Evolutionary conservation across 1,140 invertebrate species (phyloP), one percentile per base, ranked within the genome.

Genomic region (Agrilus planipennis): DNA sequence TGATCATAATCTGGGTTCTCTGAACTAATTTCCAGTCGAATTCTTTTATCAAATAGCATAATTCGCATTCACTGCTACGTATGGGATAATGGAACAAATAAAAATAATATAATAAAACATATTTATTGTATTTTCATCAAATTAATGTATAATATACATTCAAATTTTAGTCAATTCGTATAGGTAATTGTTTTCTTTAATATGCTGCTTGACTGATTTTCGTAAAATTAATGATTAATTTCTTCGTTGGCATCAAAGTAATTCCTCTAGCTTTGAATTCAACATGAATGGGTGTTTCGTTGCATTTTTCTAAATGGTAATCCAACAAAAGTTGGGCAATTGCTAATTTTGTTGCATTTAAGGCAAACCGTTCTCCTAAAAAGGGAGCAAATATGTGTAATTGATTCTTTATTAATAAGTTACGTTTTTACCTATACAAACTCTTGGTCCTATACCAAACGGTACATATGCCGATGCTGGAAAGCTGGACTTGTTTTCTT

Each of bases 331-430:
- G 37, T n/a, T 45, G 16, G 1, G 39, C 37, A 10, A 57, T 22
- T 18, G 47, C 49, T 15, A 49, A 16, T 35, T 55, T 55, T 4
- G 41, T 50, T 21, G 39, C 39, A 18, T 55, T 34, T 19, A 53
- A 29, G 6, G 51, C 54, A 39, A 57, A 55, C 21, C 47, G 29
- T 42, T 46, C 46, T 18, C 51, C 54, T 57, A 37, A 25, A 50
- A 49, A 2, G 14, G 49, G 7, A 39, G 12, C 12, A 9, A 14
- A 5, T 31, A 10, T 10, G 7, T 6, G 5, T 16, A 11, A 6
- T 16, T 15, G 29, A 14, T 14, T 11, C 9, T 20, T 2, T 19
- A 27, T 28, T 28, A 12, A 2, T 14, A 3, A 20, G 15, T 22
- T 1, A n/a, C 11, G n/a, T 19, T 14, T 6, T 2, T 42, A 42